Evolutionary conservation across 2,797 vertebrate species (phyloP), one percentile per base, ranked within the genome.

Genomic region (Mionectes olivaceus): DNA sequence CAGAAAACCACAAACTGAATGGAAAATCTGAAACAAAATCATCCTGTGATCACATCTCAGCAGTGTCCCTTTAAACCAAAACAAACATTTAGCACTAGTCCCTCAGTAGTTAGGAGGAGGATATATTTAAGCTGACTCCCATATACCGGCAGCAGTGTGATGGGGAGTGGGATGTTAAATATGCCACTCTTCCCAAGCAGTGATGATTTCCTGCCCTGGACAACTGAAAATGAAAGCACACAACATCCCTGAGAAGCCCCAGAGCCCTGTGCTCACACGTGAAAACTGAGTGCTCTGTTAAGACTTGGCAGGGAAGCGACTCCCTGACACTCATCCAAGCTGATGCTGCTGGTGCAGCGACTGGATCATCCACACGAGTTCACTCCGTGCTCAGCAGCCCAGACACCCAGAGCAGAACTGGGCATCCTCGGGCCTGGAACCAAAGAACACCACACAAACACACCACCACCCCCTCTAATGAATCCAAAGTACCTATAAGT

Each of bases 21-120:
- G 92, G 94, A 94, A 96, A 95, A 91, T 87, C 1, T 94, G 93
- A 93, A 95, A 91, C 71, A 71, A 92, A 89, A 92, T 86, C 82
- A 83, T 68, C 75, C 84, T 56, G 47, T 44, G 86, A 94, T 89
- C 90, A 88, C 84, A 91, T 87, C 87, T 89, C 90, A 73, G 22
- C 61, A 67, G 47, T 64, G 67, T 43, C 55, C 77, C 84, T 94
- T 86, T 81, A 94, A 95, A 94, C 92, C 94, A 95, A 95, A 92
- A 87, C 19, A 97, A 94, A 96, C 83, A 95, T 37, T 91, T 60
- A 96, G 69, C 84, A 11, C 73, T 82, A 92, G 87, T 89, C 87
- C 89, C 89, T 93, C 93, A 87, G 82, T 70, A 85, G 82, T 94
- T 39, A 88, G 94, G 23, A 92, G 84, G 18, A 83, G 89, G 67